phyloP scores from a whole-genome alignment of 2,113 vertebrate species.

The Charina bottae region DNA sequence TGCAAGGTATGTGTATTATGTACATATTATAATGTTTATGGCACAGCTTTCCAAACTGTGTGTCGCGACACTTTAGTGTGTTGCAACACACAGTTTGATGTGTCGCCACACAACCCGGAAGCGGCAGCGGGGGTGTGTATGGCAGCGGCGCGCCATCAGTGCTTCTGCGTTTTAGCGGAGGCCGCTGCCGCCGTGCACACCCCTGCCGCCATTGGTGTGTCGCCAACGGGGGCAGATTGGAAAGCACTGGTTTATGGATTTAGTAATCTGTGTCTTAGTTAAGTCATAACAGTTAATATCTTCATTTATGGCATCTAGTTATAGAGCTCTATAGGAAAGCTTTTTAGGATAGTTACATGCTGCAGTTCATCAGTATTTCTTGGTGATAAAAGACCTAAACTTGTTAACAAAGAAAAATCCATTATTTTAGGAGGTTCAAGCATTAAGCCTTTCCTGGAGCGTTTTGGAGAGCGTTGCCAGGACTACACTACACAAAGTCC shows the following conservation, averaged over 20 bases:
- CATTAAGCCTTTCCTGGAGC: constrained; percentile 92
- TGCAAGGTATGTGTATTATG: neutral
- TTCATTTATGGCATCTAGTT: neutral
- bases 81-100: too few relatives aligned
- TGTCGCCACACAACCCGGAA: too few relatives aligned
- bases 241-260: too few relatives aligned
- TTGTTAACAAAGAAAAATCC: constrained; percentile 28
- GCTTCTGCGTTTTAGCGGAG: too few relatives aligned
- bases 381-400: neutral
- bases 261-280: neutral
- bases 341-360: neutral
- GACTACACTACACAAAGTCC: constrained; percentile 76
- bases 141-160: too few relatives aligned
- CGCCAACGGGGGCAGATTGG: too few relatives aligned
- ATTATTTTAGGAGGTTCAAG: constrained; percentile 73
- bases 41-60: too few relatives aligned
- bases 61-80: too few relatives aligned
- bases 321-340: neutral
- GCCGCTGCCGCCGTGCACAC: too few relatives aligned
- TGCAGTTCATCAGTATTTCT: neutral
- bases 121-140: too few relatives aligned
- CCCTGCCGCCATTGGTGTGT: too few relatives aligned
- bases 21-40: neutral
- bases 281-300: neutral
- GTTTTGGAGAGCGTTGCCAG: constrained; percentile 88